Conservation (phyloP, 2,113 vertebrate species). For the Dendropsophus ebraccatus region DNA sequence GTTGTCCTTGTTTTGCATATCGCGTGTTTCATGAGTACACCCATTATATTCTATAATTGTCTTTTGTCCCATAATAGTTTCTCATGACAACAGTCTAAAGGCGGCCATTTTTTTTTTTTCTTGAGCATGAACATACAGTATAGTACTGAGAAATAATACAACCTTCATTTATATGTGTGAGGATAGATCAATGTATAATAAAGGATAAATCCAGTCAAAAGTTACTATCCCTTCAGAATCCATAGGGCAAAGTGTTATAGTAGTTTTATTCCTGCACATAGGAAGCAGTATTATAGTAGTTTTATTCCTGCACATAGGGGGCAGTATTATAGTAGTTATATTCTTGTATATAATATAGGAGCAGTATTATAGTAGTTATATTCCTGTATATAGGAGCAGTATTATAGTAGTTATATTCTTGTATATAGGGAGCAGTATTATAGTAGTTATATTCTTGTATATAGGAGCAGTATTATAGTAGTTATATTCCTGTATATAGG, state of each 20-base stretch:
- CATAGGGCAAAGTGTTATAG: no score
- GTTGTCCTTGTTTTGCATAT: neutral
- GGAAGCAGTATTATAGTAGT: neutral
- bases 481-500: no score
- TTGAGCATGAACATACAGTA: no score
- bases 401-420: no score
- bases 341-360: neutral
- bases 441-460: no score
- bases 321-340: conserved; percentile 15
- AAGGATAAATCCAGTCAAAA: no score
- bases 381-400: neutral
- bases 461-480: no score
- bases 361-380: neutral
- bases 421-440: no score
- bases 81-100: neutral
- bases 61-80: neutral
- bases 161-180: neutral
- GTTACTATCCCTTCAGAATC: no score
- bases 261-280: neutral
- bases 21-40: neutral
- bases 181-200: neutral
- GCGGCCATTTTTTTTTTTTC: neutral
- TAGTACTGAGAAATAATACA: no score
- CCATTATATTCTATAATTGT: neutral
- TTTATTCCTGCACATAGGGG: neutral